These are phyloP conservation scores for Hemibagrus guttatus DNA, from an alignment of 2,797 vertebrate species.

Conservation along the genomic window DNA sequence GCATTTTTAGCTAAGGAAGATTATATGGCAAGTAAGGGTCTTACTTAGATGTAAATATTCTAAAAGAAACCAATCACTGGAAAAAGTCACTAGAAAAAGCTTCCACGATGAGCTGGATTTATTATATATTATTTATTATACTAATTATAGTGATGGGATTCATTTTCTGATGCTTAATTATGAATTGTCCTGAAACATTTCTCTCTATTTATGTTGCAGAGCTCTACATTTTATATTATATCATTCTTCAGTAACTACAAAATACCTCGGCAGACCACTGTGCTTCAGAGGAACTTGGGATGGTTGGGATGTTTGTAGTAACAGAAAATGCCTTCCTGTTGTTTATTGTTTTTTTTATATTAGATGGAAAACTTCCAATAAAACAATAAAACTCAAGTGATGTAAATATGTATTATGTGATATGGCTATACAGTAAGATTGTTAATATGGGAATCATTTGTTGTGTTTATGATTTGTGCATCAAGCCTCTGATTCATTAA, in stretches of 20 bases:
- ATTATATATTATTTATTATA: background rate
- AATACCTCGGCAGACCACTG: background rate
- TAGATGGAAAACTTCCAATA: background rate
- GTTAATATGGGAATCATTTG: constrained; percentile 13
- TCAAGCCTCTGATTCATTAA: background rate
- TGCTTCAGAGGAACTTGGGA: background rate
- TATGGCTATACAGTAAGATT: background rate
- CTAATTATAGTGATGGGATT: background rate
- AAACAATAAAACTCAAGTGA: too few species aligned
- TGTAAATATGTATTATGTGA: background rate
- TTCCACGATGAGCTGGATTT: background rate
- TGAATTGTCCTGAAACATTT: background rate
- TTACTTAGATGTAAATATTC: background rate
- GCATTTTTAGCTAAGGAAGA: background rate
- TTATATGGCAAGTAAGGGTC: background rate
- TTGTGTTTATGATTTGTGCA: constrained; percentile 38
- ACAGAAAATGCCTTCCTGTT: background rate
- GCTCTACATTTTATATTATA: too few species aligned
- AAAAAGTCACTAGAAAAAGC: background rate
- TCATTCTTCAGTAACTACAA: background rate
- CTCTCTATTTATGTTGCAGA: background rate
- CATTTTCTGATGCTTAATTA: background rate
- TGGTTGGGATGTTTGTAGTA: background rate
- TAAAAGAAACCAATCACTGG: background rate
- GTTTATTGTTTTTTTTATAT: background rate